These are phyloP conservation scores for Hirtodrosophila histrioides DNA, from an alignment of 2,888 invertebrate genomes.

Conservation along the genomic window DNA sequence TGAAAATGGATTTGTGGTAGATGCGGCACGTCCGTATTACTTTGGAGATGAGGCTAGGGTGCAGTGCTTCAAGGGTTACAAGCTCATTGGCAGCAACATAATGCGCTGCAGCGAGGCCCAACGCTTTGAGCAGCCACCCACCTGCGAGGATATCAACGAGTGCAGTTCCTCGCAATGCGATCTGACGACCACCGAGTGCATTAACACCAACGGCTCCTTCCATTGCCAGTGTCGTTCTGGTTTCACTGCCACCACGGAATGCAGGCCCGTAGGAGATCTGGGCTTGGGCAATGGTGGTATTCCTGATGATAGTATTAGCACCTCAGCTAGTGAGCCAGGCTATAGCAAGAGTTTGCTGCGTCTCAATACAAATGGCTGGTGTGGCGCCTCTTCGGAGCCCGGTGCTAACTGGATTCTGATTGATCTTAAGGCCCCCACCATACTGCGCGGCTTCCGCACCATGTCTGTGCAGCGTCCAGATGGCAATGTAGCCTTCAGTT, in stretches of 20 bases:
- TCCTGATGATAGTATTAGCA: slow-evolving; percentile 94
- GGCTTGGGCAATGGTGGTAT: slow-evolving; percentile 93
- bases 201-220: slow-evolving; percentile 94
- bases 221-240: slow-evolving; percentile 94
- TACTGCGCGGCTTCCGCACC: slow-evolving; percentile 95
- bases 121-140: slow-evolving; percentile 92
- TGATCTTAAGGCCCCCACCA: slow-evolving; percentile 94
- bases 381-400: slow-evolving; percentile 93
- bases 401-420: slow-evolving; percentile 95
- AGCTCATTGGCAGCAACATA: slow-evolving; percentile 92
- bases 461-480: slow-evolving; percentile 94
- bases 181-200: slow-evolving; percentile 94
- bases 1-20: slow-evolving; percentile 94
- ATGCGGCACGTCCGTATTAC: slow-evolving; percentile 90
- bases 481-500: slow-evolving; percentile 94
- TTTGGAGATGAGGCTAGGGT: slow-evolving; percentile 96
- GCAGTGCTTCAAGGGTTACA: slow-evolving; percentile 95
- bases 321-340: slow-evolving; percentile 92
- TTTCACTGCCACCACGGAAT: slow-evolving; percentile 93
- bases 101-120: slow-evolving; percentile 94
- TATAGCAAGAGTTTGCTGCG: slow-evolving; percentile 93
- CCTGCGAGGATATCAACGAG: slow-evolving; percentile 96
- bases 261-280: slow-evolving; percentile 94
- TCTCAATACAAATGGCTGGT: slow-evolving; percentile 94
- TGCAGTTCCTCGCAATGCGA: slow-evolving; percentile 95